A percentile compares a stretch with the other conserved stretches of the same genome.
Conservation (phyloP, 2,113 vertebrate genomes). For the Tauraco erythrolophus region DNA sequence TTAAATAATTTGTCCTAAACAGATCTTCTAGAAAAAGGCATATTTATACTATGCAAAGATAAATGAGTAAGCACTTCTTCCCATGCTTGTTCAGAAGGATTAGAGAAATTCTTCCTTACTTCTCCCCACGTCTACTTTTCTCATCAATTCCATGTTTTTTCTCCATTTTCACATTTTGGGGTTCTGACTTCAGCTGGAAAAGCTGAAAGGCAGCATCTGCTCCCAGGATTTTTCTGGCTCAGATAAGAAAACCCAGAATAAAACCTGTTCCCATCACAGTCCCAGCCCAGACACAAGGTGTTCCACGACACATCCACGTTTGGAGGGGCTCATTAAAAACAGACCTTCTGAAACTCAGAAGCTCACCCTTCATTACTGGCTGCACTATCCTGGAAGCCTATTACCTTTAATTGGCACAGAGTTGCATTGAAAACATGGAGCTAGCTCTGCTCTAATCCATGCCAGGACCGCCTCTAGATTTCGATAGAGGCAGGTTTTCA, state of each 20-base stretch:
- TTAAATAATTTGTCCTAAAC: neutral
- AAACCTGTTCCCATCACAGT: neutral
- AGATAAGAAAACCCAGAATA: neutral
- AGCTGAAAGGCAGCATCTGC: neutral
- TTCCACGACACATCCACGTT: neutral
- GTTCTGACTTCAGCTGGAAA: neutral
- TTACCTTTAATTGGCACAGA: neutral
- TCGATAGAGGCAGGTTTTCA: neutral
- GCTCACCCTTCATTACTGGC: neutral
- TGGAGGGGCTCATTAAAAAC: neutral
- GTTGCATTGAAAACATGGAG: neutral
- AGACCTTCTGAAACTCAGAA: neutral
- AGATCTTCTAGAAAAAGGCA: neutral
- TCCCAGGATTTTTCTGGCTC: neutral
- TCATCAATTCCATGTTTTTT: neutral
- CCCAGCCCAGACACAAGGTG: neutral
- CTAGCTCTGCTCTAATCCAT: neutral
- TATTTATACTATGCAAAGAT: neutral
- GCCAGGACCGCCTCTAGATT: neutral
- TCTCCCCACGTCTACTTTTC: neutral
- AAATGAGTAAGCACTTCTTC: neutral
- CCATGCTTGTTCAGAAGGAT: neutral
- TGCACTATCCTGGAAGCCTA: neutral
- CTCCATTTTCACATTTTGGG: neutral
- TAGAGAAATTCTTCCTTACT: neutral